Evolutionary conservation across 1,140 invertebrate species (phyloP).

Genomic region (Drosophila ananassae): DNA sequence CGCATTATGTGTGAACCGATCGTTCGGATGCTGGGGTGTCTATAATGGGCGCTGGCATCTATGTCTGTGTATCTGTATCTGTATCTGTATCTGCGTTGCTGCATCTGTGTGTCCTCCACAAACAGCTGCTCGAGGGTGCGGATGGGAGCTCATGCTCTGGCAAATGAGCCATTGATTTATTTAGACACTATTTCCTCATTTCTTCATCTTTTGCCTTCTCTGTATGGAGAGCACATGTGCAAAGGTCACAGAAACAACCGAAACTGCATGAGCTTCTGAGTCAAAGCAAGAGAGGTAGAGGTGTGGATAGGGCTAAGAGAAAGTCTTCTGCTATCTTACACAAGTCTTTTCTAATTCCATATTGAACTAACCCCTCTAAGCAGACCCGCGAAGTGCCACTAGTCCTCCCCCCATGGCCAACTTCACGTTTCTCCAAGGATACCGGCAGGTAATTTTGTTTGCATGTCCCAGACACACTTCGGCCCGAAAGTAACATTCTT

Average conservation of each 20-base stretch:
- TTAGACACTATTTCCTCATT: slow-evolving; percentile 50
- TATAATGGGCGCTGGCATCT: slow-evolving; percentile 35
- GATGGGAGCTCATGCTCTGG: slow-evolving; percentile 4
- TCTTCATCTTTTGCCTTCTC: slow-evolving; percentile 8
- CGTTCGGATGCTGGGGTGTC: slow-evolving; percentile 46
- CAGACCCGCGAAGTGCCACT: too few species aligned
- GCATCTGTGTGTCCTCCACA: slow-evolving; percentile 17
- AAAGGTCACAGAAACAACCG: slow-evolving; percentile 14
- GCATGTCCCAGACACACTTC: slow-evolving; percentile 20
- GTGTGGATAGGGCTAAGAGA: too few species aligned
- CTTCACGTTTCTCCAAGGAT: background rate
- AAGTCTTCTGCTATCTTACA: too few species aligned
- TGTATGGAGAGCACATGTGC: background rate
- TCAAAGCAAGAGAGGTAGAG: background rate
- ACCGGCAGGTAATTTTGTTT: slow-evolving; percentile 6
- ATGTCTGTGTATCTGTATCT: slow-evolving; percentile 1
- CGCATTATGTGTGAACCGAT: slow-evolving; percentile 60
- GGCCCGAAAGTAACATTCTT: slow-evolving; percentile 16
- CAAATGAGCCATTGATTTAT: slow-evolving; percentile 66
- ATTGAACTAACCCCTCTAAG: too few species aligned
- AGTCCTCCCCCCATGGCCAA: too few species aligned
- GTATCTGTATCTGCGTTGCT: slow-evolving; percentile 16
- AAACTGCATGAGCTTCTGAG: background rate
- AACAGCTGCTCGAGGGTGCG: slow-evolving; percentile 22
- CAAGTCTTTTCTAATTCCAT: background rate